These are phyloP conservation scores for Leguminivora glycinivorella DNA, from an alignment of 1,140 invertebrate species.

Conservation along the genomic window DNA sequence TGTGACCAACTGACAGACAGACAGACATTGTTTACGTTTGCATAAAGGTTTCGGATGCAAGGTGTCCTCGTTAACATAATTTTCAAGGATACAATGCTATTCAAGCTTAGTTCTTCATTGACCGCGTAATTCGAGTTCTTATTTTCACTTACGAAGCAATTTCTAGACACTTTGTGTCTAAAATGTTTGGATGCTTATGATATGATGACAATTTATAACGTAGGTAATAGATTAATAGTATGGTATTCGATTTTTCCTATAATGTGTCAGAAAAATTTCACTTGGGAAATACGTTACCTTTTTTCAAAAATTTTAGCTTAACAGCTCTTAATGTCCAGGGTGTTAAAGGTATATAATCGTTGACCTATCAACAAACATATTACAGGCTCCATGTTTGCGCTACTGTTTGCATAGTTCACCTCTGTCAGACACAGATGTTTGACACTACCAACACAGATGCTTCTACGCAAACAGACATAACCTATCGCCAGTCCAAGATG, in stretches of 20 bases:
- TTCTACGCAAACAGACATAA: not conserved
- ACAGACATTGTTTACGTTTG: conserved; percentile 22
- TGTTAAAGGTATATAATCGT: not conserved
- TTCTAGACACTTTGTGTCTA: too few species aligned
- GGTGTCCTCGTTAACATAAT: conserved; percentile 13
- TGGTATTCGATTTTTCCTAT: too few species aligned
- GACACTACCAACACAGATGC: conserved; percentile 1
- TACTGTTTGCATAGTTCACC: conserved; percentile 4
- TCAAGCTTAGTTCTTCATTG: not conserved
- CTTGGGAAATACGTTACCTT: not conserved
- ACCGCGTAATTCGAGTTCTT: too few species aligned
- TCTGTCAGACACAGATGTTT: conserved; percentile 14
- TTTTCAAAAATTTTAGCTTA: not conserved
- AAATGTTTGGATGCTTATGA: too few species aligned
- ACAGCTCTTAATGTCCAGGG: not conserved
- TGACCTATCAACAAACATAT: conserved; percentile 13
- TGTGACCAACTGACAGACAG: conserved; percentile 27
- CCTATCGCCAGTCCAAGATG: not conserved
- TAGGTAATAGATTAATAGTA: too few species aligned
- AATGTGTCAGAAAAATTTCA: too few species aligned
- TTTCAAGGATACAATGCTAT: not conserved
- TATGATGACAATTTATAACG: too few species aligned
- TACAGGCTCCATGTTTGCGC: not conserved
- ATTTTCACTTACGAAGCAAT: too few species aligned
- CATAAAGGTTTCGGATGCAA: conserved; percentile 11